Evolutionary conservation across 2,113 vertebrate genomes (phyloP).

Genomic region (Procavia capensis): DNA sequence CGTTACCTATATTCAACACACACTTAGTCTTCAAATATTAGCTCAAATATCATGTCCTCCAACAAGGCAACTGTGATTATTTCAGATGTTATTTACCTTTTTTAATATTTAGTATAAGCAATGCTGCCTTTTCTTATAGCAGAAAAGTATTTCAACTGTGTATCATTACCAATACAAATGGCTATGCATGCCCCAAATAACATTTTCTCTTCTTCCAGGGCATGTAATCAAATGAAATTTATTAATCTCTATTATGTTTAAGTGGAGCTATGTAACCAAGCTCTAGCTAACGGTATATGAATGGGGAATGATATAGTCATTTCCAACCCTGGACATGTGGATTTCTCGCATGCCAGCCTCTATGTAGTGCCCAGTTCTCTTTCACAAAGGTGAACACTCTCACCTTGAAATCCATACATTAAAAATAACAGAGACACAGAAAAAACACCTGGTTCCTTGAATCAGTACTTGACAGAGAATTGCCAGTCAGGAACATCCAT

Average conservation of each 20-base stretch:
- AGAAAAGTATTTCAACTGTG: background rate
- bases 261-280: background rate
- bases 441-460: background rate
- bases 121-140: background rate
- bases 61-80: background rate
- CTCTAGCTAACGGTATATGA: background rate
- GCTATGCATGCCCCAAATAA: background rate
- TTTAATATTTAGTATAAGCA: background rate
- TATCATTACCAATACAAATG: background rate
- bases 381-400: background rate
- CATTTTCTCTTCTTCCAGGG: background rate
- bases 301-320: background rate
- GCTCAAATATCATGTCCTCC: background rate
- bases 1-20: background rate
- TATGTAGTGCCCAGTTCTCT: background rate
- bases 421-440: background rate
- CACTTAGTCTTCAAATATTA: background rate
- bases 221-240: background rate
- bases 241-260: background rate
- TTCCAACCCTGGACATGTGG: background rate
- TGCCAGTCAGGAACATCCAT: background rate
- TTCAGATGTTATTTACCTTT: background rate
- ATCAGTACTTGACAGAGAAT: background rate
- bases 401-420: background rate
- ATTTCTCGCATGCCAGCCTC: background rate